Evolutionary conservation across 2,888 invertebrate genomes (phyloP).

Genomic region (Yponomeuta malinellus): DNA sequence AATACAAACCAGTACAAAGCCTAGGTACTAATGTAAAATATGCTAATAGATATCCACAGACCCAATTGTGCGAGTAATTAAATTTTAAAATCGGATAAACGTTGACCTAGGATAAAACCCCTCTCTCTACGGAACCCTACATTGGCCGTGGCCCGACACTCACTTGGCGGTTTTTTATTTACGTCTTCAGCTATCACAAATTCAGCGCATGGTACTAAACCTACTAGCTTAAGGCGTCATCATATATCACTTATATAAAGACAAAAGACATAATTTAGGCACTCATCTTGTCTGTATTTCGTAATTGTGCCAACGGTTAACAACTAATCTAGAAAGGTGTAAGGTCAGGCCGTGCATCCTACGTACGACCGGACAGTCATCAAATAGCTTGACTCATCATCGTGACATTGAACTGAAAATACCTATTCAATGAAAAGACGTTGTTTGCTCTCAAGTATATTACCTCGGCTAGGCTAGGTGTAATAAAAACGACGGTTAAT

Average conservation of each 20-base stretch:
- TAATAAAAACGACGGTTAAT: not conserved
- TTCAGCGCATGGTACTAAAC: too few species aligned
- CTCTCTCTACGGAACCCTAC: too few species aligned
- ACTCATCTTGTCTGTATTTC: not conserved
- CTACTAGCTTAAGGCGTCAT: not conserved
- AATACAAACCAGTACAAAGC: too few species aligned
- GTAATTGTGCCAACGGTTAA: not conserved
- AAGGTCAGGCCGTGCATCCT: not conserved
- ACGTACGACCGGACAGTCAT: not conserved
- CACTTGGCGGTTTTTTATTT: too few species aligned
- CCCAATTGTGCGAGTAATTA: too few species aligned
- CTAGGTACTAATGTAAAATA: too few species aligned
- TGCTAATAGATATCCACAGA: too few species aligned
- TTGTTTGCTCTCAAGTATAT: not conserved
- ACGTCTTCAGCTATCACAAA: too few species aligned
- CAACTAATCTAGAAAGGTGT: slow-evolving; percentile 1
- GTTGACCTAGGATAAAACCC: too few species aligned
- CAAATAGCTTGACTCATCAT: not conserved
- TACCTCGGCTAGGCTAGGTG: not conserved
- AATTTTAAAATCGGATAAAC: too few species aligned
- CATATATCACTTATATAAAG: not conserved
- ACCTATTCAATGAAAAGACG: not conserved
- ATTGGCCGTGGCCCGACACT: too few species aligned
- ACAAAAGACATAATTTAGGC: not conserved
- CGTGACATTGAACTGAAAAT: not conserved